phyloP scores from a whole-genome alignment of 2,113 vertebrate genomes.

The Regulus satrapa region DNA sequence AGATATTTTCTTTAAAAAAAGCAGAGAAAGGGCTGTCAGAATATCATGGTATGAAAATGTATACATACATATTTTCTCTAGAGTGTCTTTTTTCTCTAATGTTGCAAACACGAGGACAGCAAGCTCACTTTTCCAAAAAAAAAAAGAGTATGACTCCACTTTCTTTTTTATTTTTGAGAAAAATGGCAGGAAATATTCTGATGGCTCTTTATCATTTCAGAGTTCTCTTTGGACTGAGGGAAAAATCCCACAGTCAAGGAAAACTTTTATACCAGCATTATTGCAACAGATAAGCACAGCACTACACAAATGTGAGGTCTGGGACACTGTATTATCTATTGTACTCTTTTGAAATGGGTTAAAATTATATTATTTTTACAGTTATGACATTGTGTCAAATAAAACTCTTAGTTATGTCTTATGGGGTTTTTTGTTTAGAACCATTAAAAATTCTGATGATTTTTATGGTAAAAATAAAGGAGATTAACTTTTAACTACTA shows the following conservation, averaged over 20 bases:
- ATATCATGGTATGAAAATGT: not conserved
- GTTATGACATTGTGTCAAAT: not conserved
- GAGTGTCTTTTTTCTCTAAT: not conserved
- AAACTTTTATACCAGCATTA: not conserved
- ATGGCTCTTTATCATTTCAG: not conserved
- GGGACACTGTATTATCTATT: not conserved
- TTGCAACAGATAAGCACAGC: not conserved
- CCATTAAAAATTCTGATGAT: not conserved
- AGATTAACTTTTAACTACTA: not conserved
- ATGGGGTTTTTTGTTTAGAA: not conserved
- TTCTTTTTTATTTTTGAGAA: not conserved
- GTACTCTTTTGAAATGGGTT: not conserved
- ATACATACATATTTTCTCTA: not conserved
- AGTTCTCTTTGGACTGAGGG: not conserved
- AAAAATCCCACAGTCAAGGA: not conserved
- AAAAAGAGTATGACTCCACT: accelerated
- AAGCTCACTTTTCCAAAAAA: not conserved
- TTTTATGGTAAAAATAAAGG: not conserved
- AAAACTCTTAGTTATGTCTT: not conserved
- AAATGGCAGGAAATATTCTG: not conserved
- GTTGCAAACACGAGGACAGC: not conserved
- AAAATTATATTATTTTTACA: not conserved
- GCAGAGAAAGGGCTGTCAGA: not conserved
- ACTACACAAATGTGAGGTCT: not conserved
- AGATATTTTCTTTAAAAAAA: not conserved